phyloP scores from a whole-genome alignment of 2,888 invertebrate genomes.

The Platycheirus rosarum region DNA sequence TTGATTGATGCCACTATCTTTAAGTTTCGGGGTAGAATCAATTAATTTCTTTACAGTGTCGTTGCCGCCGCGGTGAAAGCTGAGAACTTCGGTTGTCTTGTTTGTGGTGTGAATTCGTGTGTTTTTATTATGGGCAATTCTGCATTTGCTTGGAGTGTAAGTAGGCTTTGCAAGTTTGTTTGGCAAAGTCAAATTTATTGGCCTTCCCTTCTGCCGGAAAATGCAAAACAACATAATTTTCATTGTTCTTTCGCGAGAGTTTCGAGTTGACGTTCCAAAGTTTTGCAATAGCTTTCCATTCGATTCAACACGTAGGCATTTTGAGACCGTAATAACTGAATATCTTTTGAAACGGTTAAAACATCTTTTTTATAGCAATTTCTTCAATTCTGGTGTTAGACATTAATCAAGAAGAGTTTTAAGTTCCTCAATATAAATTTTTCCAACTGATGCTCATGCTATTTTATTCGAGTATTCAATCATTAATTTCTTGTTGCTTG shows the following conservation, averaged over 20 bases:
- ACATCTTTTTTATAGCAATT: conserved; percentile 4
- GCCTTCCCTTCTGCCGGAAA: conserved; percentile 18
- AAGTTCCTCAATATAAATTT: neutral
- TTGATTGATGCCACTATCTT: neutral
- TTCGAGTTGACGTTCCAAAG: conserved; percentile 1
- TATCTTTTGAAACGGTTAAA: neutral
- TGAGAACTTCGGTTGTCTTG: neutral
- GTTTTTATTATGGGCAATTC: neutral
- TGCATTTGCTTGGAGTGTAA: conserved; percentile 12
- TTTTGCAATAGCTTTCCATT: conserved; percentile 3
- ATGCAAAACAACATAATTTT: conserved; percentile 16
- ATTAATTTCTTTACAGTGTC: neutral
- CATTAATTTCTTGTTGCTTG: neutral
- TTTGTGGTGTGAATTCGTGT: neutral
- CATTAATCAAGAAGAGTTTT: conserved; percentile 1
- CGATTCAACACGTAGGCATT: neutral
- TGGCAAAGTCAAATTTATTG: conserved; percentile 16
- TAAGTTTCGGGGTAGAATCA: neutral
- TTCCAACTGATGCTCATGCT: conserved; percentile 12
- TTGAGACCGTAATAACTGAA: conserved; percentile 14
- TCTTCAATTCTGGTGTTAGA: neutral
- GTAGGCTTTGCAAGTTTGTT: conserved; percentile 17
- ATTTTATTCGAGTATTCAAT: neutral
- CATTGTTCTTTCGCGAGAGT: neutral
- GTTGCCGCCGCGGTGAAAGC: neutral